Evolutionary conservation across 2,797 vertebrate genomes (phyloP).

Genomic region (Myotis myotis): DNA sequence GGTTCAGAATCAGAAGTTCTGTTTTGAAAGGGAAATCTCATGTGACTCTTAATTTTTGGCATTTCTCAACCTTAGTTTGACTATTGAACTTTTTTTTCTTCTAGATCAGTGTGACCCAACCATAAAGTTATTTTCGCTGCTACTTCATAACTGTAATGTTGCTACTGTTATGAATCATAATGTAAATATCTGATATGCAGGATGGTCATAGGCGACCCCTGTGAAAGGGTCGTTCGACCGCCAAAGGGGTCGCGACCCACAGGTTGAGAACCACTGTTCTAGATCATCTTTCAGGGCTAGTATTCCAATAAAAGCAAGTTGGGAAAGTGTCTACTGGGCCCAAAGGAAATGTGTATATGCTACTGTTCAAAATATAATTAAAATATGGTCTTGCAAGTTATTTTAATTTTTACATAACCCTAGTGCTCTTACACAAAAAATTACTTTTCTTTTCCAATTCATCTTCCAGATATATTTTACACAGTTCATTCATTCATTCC

Average conservation of each 20-base stretch:
- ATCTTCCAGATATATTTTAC: background rate
- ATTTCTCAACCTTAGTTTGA: background rate
- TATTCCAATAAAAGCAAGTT: background rate
- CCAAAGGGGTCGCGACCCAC: too few relatives aligned
- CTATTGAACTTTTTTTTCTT: background rate
- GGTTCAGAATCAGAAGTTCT: background rate
- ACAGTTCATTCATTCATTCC: background rate
- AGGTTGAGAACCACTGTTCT: background rate
- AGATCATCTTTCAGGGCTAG: background rate
- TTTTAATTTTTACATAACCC: background rate
- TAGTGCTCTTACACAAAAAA: background rate
- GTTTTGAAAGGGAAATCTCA: conserved; percentile 5
- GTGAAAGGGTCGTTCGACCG: too few relatives aligned
- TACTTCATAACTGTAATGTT: too few relatives aligned
- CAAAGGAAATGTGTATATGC: background rate
- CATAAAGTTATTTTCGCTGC: too few relatives aligned
- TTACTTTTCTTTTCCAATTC: background rate
- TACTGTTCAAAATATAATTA: background rate
- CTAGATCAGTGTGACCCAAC: too few relatives aligned
- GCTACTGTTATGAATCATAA: too few relatives aligned
- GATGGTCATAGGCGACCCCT: too few relatives aligned
- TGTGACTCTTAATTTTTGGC: background rate
- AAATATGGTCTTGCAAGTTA: background rate
- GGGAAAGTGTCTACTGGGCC: background rate
- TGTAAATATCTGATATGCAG: too few relatives aligned